Conservation (phyloP, 2,888 invertebrate species). For the Idaea straminata region DNA sequence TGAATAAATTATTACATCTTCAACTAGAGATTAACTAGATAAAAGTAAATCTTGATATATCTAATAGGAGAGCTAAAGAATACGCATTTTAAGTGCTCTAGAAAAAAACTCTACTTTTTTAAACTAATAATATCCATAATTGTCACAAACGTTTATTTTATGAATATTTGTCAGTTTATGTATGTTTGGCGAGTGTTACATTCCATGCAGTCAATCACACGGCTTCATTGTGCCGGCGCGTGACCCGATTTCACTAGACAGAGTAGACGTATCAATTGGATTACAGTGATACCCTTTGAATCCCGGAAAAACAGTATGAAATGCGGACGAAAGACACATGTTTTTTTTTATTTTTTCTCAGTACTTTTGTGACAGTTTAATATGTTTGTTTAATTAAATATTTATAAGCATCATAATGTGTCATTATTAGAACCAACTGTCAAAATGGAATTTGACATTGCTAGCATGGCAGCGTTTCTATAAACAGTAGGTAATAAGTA, state of each 20-base stretch:
- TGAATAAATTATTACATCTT: neutral
- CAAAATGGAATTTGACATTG: too few species aligned
- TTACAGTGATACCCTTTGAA: neutral
- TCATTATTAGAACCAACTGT: too few species aligned
- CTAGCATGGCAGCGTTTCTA: too few species aligned
- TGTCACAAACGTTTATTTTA: neutral
- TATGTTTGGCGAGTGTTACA: constrained; percentile 1
- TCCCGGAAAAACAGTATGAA: neutral
- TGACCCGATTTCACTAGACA: constrained; percentile 1
- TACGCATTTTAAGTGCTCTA: too few species aligned
- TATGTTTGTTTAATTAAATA: too few species aligned
- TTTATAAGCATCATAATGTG: too few species aligned
- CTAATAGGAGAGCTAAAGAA: too few species aligned
- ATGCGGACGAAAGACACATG: neutral
- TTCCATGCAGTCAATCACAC: neutral
- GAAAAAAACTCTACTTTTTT: neutral
- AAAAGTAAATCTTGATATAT: too few species aligned
- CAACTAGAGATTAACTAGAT: too few species aligned
- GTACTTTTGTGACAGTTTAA: too few species aligned
- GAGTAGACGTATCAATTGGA: neutral
- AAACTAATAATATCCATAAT: neutral
- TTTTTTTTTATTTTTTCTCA: neutral
- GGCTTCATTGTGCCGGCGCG: neutral
- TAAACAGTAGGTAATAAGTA: too few species aligned
- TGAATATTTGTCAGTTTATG: neutral